Evolutionary conservation across 2,888 invertebrate species (phyloP).

Genomic region (Malachius bipustulatus): DNA sequence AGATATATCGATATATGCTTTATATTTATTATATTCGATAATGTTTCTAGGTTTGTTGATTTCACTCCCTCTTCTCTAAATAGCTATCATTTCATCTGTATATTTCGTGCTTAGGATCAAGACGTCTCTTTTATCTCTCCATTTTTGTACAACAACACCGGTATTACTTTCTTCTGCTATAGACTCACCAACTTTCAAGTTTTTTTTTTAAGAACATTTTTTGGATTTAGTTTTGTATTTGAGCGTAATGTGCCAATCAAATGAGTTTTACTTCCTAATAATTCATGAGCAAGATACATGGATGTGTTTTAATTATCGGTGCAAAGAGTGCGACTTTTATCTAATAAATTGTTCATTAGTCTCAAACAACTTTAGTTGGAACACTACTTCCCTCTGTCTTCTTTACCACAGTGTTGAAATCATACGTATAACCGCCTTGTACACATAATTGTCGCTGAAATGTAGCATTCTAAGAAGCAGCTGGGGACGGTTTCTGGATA

Average conservation of each 20-base stretch:
- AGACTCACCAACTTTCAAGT: slow-evolving; percentile 1
- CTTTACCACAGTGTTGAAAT: too few species aligned
- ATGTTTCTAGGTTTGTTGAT: slow-evolving; percentile 19
- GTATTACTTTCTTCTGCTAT: slow-evolving; percentile 14
- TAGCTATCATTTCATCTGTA: slow-evolving; percentile 16
- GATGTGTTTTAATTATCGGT: background rate
- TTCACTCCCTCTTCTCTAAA: slow-evolving; percentile 16
- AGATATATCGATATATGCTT: slow-evolving; percentile 23
- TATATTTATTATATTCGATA: slow-evolving; percentile 22
- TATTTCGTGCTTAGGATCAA: slow-evolving; percentile 24
- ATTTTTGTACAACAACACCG: slow-evolving; percentile 21
- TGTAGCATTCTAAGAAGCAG: too few species aligned
- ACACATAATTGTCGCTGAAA: too few species aligned
- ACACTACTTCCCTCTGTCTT: too few species aligned
- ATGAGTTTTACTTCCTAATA: background rate
- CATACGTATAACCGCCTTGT: too few species aligned
- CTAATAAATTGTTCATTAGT: slow-evolving; percentile 2
- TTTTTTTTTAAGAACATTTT: background rate
- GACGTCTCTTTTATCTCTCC: slow-evolving; percentile 26
- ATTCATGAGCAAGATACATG: background rate
- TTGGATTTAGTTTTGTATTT: background rate
- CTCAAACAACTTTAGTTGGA: too few species aligned
- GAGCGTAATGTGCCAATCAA: slow-evolving; percentile 3
- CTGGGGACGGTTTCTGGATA: too few species aligned
- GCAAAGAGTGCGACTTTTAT: background rate